Conservation (phyloP, 1,140 invertebrate species). For the Tetramorium simillimum region DNA sequence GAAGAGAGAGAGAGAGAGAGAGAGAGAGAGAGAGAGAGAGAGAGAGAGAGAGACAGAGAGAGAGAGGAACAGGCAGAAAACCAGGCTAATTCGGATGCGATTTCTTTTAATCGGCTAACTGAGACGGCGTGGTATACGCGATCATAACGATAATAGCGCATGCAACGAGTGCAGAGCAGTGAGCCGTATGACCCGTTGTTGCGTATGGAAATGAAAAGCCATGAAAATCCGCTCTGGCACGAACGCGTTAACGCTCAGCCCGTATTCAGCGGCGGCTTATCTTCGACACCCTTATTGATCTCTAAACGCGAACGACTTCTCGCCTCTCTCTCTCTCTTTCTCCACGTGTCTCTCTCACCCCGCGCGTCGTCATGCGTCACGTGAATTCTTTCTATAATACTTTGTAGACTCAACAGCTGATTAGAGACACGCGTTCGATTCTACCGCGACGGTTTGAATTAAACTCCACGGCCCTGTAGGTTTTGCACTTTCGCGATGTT, state of each 20-base stretch:
- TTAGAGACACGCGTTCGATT: constrained; percentile 30
- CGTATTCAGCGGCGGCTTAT: neutral
- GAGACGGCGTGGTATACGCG: constrained; percentile 21
- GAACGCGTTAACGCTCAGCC: constrained; percentile 28
- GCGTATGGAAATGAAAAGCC: constrained; percentile 54
- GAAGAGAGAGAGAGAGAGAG: neutral
- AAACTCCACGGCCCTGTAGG: neutral
- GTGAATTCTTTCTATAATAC: constrained; percentile 37
- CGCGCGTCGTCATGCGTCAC: neutral
- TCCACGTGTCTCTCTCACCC: neutral
- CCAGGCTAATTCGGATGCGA: constrained; percentile 32
- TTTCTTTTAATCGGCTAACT: constrained; percentile 43
- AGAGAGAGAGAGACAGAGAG: neutral
- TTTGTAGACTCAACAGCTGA: constrained; percentile 42
- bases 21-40: neutral
- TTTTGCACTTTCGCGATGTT: neutral
- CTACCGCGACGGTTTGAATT: neutral
- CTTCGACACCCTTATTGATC: constrained; percentile 45
- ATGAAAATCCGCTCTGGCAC: constrained; percentile 42
- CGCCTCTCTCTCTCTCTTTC: neutral
- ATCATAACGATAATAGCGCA: constrained; percentile 53
- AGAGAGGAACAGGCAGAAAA: constrained; percentile 1
- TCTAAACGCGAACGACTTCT: constrained; percentile 25
- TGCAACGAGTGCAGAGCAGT: constrained; percentile 10
- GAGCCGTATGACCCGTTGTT: constrained; percentile 19